Evolutionary conservation across 2,113 vertebrate genomes (phyloP).

Genomic region (Microtus montanus): DNA sequence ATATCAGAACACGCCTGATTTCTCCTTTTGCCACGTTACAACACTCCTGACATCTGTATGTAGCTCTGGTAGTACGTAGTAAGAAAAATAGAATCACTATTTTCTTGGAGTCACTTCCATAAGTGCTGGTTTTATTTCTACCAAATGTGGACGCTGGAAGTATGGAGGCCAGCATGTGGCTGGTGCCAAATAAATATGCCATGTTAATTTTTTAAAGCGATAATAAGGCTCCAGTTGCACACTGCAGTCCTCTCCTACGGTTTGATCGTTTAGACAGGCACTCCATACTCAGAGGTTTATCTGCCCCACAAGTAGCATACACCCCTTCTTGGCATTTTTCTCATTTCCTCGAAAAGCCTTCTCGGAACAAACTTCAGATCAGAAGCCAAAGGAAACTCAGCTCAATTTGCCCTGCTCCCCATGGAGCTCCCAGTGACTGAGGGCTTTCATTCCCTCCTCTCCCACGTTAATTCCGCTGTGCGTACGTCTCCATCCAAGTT

Average conservation of each 20-base stretch:
- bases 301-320: conserved; percentile 65
- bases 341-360: conserved; percentile 82
- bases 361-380: conserved; percentile 79
- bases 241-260: conserved; percentile 20
- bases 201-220: conserved; percentile 50
- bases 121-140: conserved; percentile 29
- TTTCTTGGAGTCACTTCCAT: conserved; percentile 27
- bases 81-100: conserved; percentile 8
- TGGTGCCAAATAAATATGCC: background rate
- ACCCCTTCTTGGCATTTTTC: conserved; percentile 76
- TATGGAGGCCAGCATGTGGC: background rate
- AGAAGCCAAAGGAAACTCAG: conserved; percentile 80
- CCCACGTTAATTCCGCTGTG: conserved; percentile 60
- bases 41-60: background rate
- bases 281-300: conserved; percentile 68
- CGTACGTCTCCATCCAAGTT: conserved; percentile 34
- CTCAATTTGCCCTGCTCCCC: conserved; percentile 77
- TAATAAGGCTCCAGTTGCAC: conserved; percentile 52
- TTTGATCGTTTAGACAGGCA: conserved; percentile 56
- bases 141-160: background rate
- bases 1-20: background rate
- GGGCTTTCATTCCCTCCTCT: conserved; percentile 76
- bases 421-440: conserved; percentile 71
- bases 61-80: background rate
- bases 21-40: background rate